Evolutionary conservation across 53 echinoderm and acorn worm species (phyloP).

Genomic region (Echinometra lucunter): DNA sequence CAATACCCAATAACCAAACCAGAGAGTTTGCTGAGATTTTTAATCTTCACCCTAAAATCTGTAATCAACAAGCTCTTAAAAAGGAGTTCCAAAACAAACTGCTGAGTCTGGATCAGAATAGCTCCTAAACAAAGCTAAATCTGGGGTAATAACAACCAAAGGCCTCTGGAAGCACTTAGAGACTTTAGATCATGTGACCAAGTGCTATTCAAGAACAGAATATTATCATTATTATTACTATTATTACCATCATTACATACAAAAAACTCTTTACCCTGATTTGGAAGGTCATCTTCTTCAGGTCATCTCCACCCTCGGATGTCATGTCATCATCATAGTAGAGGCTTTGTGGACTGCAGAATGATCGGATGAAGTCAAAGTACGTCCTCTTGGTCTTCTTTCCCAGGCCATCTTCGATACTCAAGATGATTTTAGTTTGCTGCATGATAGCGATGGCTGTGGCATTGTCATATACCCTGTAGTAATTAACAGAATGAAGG

Average conservation of each 20-base stretch:
- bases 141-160: too few species aligned
- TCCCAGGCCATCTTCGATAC: conserved; percentile 84
- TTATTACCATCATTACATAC: too few species aligned
- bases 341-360: conserved; percentile 79
- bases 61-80: conserved; percentile 73
- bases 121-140: too few species aligned
- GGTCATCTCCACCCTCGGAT: conserved; percentile 80
- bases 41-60: too few species aligned
- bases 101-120: conserved; percentile 28
- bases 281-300: conserved; percentile 92
- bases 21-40: too few species aligned
- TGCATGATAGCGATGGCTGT: conserved; percentile 95
- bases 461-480: conserved; percentile 97
- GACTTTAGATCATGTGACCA: too few species aligned
- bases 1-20: too few species aligned
- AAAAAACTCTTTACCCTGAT: conserved; percentile 91
- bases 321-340: conserved; percentile 96
- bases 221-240: too few species aligned
- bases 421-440: conserved; percentile 89
- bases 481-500: not conserved
- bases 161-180: too few species aligned
- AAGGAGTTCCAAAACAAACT: too few species aligned
- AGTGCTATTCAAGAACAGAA: too few species aligned
- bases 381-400: conserved; percentile 69
- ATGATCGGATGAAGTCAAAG: conserved; percentile 73